Conservation (phyloP, 2,797 vertebrate genomes). For the Gymnopithys bicolor region DNA sequence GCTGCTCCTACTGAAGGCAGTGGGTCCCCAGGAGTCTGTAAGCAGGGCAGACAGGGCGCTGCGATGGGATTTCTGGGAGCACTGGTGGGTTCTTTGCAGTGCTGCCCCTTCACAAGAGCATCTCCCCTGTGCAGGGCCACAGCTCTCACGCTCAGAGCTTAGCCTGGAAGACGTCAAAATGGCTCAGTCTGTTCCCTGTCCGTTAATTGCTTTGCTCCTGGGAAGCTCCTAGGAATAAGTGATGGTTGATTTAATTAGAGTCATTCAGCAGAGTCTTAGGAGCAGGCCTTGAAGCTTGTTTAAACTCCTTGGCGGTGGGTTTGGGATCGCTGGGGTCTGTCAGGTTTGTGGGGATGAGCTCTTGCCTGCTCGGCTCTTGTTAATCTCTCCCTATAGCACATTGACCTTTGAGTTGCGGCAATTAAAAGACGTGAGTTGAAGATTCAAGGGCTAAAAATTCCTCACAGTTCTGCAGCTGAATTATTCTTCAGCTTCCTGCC, state of each 20-base stretch:
- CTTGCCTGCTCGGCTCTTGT: accelerated
- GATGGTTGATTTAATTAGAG: constrained; percentile 26
- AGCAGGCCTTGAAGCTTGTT: not conserved
- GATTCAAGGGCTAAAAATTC: not conserved
- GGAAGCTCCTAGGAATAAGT: not conserved
- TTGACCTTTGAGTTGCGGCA: not conserved
- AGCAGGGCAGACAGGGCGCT: not conserved
- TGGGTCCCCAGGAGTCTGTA: not conserved
- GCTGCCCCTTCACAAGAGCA: not conserved
- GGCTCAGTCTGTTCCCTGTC: not conserved
- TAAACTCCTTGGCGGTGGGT: not conserved
- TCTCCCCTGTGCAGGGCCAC: accelerated
- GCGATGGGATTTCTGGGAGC: not conserved
- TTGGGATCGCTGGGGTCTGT: not conserved
- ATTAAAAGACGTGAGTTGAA: not conserved
- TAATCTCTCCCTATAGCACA: not conserved
- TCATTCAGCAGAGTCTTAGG: not conserved
- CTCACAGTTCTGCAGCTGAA: not conserved
- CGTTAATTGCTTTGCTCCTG: not conserved
- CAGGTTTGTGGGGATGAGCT: not conserved
- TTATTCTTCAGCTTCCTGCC: not conserved
- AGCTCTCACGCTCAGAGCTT: not conserved
- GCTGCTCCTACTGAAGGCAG: not conserved
- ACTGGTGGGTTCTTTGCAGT: not conserved
- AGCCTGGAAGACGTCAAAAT: not conserved